Evolutionary conservation across 1,140 invertebrate genomes (phyloP).

Genomic region (Drosophila jambulina): DNA sequence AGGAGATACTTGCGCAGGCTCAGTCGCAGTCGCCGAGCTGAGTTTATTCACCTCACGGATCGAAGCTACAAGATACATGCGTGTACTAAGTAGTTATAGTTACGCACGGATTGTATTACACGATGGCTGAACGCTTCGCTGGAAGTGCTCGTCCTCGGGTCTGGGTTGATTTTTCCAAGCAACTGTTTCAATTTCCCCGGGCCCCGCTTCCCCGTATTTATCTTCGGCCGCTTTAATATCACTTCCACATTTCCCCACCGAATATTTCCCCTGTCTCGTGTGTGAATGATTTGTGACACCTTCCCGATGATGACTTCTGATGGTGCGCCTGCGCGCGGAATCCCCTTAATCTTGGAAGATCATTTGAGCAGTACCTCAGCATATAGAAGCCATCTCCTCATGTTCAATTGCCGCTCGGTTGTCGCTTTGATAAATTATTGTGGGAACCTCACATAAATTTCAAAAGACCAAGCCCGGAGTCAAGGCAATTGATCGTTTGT

Average conservation of each 20-base stretch:
- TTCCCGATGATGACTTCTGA: constrained; percentile 55
- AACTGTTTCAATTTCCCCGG: constrained; percentile 71
- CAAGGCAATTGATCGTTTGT: constrained; percentile 1
- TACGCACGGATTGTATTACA: constrained; percentile 83
- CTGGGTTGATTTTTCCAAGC: constrained; percentile 66
- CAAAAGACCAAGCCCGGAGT: neutral
- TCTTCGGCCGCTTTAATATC: constrained; percentile 68
- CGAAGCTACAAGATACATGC: constrained; percentile 42
- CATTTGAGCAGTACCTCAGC: constrained; percentile 10
- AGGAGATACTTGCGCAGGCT: constrained; percentile 48
- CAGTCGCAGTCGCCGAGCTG: constrained; percentile 2
- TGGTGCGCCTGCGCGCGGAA: constrained; percentile 50
- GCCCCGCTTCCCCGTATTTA: constrained; percentile 60
- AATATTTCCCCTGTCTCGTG: constrained; percentile 23
- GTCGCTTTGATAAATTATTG: constrained; percentile 70
- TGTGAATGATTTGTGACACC: constrained; percentile 79
- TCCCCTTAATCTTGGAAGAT: constrained; percentile 33
- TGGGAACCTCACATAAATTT: constrained; percentile 60
- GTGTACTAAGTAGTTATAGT: constrained; percentile 74
- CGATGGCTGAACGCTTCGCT: constrained; percentile 53
- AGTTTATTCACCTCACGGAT: constrained; percentile 76
- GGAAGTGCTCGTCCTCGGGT: constrained; percentile 26
- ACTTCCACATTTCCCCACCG: constrained; percentile 58
- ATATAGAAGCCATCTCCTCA: neutral
- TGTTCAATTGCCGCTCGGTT: constrained; percentile 32